Conservation (phyloP, 2,888 invertebrate genomes). For the Auanema sp. region DNA sequence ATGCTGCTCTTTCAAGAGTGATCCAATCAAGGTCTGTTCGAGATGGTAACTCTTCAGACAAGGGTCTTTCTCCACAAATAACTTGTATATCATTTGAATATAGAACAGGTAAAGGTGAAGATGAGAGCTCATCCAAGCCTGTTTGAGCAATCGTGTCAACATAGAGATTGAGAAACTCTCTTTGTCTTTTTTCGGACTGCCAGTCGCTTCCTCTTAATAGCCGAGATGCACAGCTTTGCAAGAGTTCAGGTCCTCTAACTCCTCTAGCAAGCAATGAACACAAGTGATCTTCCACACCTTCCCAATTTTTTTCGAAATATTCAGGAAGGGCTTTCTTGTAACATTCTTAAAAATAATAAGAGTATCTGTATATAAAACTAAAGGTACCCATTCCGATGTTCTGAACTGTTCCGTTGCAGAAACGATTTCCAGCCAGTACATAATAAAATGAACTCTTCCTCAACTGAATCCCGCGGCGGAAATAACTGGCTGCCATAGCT, state of each 20-base stretch:
- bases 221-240: slow-evolving; percentile 16
- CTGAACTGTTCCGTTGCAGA: slow-evolving; percentile 3
- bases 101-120: slow-evolving; percentile 16
- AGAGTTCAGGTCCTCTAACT: slow-evolving; percentile 7
- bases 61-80: slow-evolving; percentile 44
- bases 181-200: slow-evolving; percentile 10
- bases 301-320: slow-evolving; percentile 44
- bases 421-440: slow-evolving; percentile 17
- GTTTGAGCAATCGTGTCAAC: slow-evolving; percentile 3
- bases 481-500: slow-evolving; percentile 13
- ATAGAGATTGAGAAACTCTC: slow-evolving; percentile 8
- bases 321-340: slow-evolving; percentile 34
- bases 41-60: slow-evolving; percentile 24
- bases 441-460: slow-evolving; percentile 19
- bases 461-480: slow-evolving; percentile 5
- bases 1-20: slow-evolving; percentile 45
- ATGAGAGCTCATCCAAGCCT: neutral
- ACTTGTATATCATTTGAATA: slow-evolving; percentile 17
- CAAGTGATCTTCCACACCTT: slow-evolving; percentile 39
- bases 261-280: slow-evolving; percentile 9
- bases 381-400: neutral
- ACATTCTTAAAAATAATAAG: slow-evolving; percentile 22
- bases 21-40: slow-evolving; percentile 32
- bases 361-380: too few species aligned
- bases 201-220: slow-evolving; percentile 12